These are phyloP conservation scores for Cololabis saira DNA, from an alignment of 2,113 vertebrate genomes.

Conservation along the genomic window DNA sequence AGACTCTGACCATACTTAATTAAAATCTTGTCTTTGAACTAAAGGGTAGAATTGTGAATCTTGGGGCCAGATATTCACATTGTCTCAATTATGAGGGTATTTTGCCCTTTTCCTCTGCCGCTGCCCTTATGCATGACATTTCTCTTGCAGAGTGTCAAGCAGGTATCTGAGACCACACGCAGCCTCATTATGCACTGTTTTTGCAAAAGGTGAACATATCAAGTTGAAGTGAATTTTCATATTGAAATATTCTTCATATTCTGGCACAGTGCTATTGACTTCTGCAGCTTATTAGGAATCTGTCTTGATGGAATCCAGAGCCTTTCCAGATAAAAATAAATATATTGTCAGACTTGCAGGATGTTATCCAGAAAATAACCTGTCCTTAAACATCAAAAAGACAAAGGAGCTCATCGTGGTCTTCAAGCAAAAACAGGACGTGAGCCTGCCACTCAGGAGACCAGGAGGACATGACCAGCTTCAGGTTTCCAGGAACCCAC, in stretches of 20 bases:
- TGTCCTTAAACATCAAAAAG: too few relatives aligned
- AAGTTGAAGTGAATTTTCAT: not conserved
- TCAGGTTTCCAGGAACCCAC: too few relatives aligned
- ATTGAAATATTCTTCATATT: not conserved
- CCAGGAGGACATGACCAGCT: too few relatives aligned
- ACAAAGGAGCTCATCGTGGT: too few relatives aligned
- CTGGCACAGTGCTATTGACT: not conserved
- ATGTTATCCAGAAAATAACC: too few relatives aligned
- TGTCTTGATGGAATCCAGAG: not conserved
- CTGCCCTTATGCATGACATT: slow-evolving; percentile 32
- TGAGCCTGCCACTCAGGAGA: too few relatives aligned
- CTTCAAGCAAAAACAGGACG: too few relatives aligned
- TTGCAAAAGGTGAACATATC: slow-evolving; percentile 33
- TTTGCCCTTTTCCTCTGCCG: slow-evolving; percentile 23
- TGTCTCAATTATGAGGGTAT: slow-evolving; percentile 11
- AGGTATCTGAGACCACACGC: slow-evolving; percentile 3
- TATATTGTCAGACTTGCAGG: too few relatives aligned
- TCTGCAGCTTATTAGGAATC: slow-evolving; percentile 32
- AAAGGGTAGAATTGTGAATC: not conserved
- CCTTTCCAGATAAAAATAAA: slow-evolving; percentile 24
- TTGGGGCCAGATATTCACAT: slow-evolving; percentile 6
- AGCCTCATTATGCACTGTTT: slow-evolving; percentile 28
- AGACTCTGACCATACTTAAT: too few relatives aligned
- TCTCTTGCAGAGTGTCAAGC: slow-evolving; percentile 8
- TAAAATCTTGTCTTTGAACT: not conserved